Percentiles rank a stretch among this genome's conserved stretches.
phyloP scores from a whole-genome alignment of 2,888 invertebrate species.

The Allacma fusca region DNA sequence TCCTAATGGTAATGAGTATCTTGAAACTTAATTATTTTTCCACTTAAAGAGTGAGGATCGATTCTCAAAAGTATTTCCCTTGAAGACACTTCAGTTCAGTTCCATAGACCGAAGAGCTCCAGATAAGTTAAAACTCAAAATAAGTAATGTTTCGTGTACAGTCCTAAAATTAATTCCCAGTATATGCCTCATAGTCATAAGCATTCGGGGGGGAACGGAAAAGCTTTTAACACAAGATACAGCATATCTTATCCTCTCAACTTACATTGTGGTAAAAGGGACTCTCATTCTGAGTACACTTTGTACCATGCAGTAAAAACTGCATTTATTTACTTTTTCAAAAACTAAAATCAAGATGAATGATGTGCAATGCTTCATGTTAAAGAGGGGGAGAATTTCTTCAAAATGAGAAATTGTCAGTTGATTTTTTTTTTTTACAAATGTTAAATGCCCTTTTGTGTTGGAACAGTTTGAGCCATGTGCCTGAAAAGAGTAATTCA shows the following conservation, averaged over 20 bases:
- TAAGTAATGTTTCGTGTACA: conserved; percentile 10
- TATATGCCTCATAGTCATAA: background rate
- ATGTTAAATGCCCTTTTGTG: background rate
- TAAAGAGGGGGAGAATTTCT: background rate
- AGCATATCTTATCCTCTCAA: no score
- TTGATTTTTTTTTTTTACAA: background rate
- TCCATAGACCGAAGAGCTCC: background rate
- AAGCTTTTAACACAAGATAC: conserved; percentile 4
- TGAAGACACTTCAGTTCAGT: background rate
- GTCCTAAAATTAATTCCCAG: conserved; percentile 1
- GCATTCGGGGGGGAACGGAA: no score
- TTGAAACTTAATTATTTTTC: conserved; percentile 27
- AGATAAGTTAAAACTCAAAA: background rate
- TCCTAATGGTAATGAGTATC: conserved; percentile 13
- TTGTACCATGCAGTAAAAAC: background rate
- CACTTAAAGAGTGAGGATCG: background rate
- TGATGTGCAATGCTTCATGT: background rate
- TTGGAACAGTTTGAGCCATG: no score
- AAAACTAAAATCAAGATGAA: background rate
- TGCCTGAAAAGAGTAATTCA: no score
- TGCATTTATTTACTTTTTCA: conserved; percentile 1
- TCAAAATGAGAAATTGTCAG: background rate
- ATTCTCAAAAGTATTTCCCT: background rate
- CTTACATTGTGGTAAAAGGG: no score
- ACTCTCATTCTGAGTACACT: no score